phyloP scores from a whole-genome alignment of 92 coral and sea anemone species.

The Porites evermanni region DNA sequence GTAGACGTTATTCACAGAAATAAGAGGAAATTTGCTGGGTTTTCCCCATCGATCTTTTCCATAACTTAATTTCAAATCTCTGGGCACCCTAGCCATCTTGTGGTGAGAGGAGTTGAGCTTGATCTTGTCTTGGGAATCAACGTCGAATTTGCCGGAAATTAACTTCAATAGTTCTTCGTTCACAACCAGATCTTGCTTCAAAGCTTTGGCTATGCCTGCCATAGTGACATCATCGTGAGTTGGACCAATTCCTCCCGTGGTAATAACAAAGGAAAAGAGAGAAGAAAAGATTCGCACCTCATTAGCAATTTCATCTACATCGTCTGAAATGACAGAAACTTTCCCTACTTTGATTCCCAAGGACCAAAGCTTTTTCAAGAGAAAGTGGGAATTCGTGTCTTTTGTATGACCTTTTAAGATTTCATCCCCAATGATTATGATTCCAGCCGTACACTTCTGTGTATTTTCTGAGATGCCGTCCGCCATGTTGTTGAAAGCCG shows the following conservation, averaged over 20 bases:
- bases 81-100: slow-evolving; percentile 90
- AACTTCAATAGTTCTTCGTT: slow-evolving; percentile 71
- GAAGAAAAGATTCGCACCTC: slow-evolving; percentile 83
- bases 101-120: slow-evolving; percentile 72
- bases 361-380: slow-evolving; percentile 85
- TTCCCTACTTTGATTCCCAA: slow-evolving; percentile 90
- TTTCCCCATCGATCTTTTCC: slow-evolving; percentile 51
- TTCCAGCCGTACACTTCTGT: slow-evolving; percentile 60
- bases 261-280: slow-evolving; percentile 81
- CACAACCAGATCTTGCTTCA: slow-evolving; percentile 77
- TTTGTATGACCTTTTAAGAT: slow-evolving; percentile 97
- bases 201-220: slow-evolving; percentile 86
- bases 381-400: slow-evolving; percentile 87
- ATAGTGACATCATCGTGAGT: slow-evolving; percentile 97
- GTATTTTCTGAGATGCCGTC: slow-evolving; percentile 17
- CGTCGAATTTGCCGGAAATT: slow-evolving; percentile 50
- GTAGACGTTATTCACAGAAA: slow-evolving; percentile 85
- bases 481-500: slow-evolving; percentile 64
- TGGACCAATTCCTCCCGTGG: slow-evolving; percentile 98
- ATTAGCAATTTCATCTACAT: slow-evolving; percentile 74
- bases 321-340: slow-evolving; percentile 90
- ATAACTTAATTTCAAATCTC: slow-evolving; percentile 72
- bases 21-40: slow-evolving; percentile 75
- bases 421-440: slow-evolving; percentile 95
- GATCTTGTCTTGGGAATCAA: slow-evolving; percentile 29